Conservation (phyloP, 92 coral and sea anemone genomes). For the Ricordea florida region DNA sequence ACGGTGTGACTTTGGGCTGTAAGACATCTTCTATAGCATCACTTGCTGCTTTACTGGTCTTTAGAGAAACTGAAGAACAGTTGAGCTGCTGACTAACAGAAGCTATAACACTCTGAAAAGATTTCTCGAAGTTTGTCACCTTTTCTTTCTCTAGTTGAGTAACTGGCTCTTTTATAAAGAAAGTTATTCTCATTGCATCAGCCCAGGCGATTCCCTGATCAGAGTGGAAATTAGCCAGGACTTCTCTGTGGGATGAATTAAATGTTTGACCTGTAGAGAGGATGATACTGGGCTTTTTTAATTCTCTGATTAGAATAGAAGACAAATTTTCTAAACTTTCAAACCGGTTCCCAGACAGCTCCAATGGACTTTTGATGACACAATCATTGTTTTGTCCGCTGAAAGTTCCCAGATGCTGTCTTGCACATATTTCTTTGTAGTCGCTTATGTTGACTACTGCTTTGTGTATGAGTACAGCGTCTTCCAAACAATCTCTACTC, state of each 20-base stretch:
- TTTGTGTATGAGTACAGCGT: slow-evolving; percentile 30
- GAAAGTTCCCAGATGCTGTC: background rate
- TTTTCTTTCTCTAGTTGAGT: background rate
- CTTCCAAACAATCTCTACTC: slow-evolving; percentile 37
- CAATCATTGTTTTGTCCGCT: background rate
- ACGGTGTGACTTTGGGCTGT: no score
- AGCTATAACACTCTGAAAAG: background rate
- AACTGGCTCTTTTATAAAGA: background rate
- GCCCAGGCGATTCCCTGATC: background rate
- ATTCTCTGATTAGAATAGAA: background rate
- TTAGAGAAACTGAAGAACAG: no score
- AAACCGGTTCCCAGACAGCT: background rate
- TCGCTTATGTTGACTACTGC: slow-evolving; percentile 15
- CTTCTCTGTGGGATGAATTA: background rate
- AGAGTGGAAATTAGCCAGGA: background rate
- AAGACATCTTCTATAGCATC: no score
- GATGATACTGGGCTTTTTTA: background rate
- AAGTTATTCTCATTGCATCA: background rate
- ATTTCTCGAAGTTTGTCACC: background rate
- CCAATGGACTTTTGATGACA: background rate
- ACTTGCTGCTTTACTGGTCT: no score
- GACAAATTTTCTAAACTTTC: background rate
- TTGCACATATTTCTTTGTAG: slow-evolving; percentile 17
- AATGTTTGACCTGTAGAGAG: background rate
- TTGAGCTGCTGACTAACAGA: background rate